Conservation (phyloP, 2,888 invertebrate species). For the Troides aeacus region DNA sequence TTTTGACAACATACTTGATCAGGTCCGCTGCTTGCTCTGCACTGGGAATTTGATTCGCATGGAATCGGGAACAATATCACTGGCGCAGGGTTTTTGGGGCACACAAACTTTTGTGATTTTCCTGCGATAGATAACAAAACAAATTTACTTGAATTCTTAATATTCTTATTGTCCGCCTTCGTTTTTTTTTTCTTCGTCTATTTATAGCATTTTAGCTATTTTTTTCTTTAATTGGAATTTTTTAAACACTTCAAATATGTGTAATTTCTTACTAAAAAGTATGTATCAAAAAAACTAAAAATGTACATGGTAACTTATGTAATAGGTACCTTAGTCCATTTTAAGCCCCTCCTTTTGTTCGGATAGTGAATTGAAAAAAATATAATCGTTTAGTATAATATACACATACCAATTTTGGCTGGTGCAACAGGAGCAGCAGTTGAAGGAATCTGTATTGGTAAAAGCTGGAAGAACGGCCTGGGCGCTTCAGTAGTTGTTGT, state of each 20-base stretch:
- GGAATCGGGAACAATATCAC: constrained; percentile 68
- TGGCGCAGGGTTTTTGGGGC: constrained; percentile 63
- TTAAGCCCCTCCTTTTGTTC: neutral
- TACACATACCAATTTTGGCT: constrained; percentile 54
- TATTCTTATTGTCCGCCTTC: too few relatives aligned
- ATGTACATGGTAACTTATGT: neutral
- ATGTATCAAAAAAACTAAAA: neutral
- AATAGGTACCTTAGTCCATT: neutral
- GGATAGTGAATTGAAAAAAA: neutral
- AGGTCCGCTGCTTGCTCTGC: constrained; percentile 64
- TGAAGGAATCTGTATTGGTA: constrained; percentile 59
- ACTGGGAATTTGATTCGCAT: constrained; percentile 72
- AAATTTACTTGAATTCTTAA: too few relatives aligned
- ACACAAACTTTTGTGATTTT: constrained; percentile 67
- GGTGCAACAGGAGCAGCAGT: constrained; percentile 46
- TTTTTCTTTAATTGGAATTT: too few relatives aligned
- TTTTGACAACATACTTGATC: constrained; percentile 75
- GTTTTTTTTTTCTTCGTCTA: too few relatives aligned
- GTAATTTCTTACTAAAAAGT: too few relatives aligned
- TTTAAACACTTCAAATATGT: too few relatives aligned
- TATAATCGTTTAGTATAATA: neutral
- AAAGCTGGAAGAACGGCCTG: constrained; percentile 66
- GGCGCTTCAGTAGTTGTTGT: constrained; percentile 47
- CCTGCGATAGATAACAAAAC: constrained; percentile 44
- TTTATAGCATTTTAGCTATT: too few relatives aligned